phyloP scores from a whole-genome alignment of 2,888 invertebrate genomes.

The Torymus texanus region DNA sequence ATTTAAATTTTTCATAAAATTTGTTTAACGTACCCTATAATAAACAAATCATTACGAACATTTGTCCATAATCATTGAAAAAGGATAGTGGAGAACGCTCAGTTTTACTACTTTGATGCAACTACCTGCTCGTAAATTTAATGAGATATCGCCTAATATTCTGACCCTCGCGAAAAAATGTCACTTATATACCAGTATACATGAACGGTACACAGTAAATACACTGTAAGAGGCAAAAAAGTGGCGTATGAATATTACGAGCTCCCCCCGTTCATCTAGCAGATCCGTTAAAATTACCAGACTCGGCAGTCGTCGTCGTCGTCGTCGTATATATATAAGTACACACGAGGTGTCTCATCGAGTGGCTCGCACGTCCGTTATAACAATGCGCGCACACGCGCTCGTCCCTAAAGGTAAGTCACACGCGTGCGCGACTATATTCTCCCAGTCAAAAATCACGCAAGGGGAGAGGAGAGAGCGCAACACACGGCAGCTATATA shows the following conservation, averaged over 20 bases:
- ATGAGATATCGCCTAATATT: too few species aligned
- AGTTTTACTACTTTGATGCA: too few species aligned
- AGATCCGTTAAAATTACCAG: slow-evolving; percentile 36
- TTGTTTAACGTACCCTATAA: too few species aligned
- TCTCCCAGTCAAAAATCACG: too few species aligned
- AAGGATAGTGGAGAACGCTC: too few species aligned
- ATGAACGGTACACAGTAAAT: not conserved
- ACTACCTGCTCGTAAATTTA: too few species aligned
- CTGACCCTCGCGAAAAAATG: not conserved
- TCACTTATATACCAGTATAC: not conserved
- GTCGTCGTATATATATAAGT: too few species aligned
- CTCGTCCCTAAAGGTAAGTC: not conserved
- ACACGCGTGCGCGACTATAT: not conserved
- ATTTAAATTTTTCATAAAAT: too few species aligned
- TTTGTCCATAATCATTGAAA: too few species aligned
- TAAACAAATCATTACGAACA: too few species aligned
- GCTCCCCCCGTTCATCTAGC: not conserved
- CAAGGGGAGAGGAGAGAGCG: not conserved
- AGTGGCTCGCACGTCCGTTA: slow-evolving; percentile 34
- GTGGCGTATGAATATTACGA: slow-evolving; percentile 9
- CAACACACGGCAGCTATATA: not conserved
- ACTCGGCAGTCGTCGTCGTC: not conserved
- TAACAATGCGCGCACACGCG: not conserved
- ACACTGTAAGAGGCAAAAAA: not conserved
- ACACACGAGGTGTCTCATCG: slow-evolving; percentile 7